Percentiles rank a stretch among this genome's conserved stretches.
These are phyloP conservation scores for Battus philenor DNA, from an alignment of 1,140 invertebrate genomes.

Conservation along the genomic window DNA sequence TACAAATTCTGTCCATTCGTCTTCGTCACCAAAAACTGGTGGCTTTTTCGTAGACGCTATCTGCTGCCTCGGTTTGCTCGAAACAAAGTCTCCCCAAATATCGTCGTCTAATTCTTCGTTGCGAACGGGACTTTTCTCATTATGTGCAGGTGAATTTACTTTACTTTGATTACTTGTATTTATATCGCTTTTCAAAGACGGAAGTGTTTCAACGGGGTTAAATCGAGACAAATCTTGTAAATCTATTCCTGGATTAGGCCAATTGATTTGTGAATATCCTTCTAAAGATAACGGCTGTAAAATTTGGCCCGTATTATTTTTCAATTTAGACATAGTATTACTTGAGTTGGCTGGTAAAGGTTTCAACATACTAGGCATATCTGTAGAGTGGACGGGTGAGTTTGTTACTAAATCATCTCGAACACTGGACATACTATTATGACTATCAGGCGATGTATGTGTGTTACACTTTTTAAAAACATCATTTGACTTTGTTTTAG, in stretches of 20 bases:
- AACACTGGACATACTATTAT: background rate
- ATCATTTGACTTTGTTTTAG: conserved; percentile 18
- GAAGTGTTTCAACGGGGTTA: conserved; percentile 69
- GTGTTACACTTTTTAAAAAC: conserved; percentile 19
- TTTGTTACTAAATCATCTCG: conserved; percentile 1
- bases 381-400: background rate
- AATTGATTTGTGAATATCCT: conserved; percentile 77
- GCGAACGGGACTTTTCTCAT: conserved; percentile 30
- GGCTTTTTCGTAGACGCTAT: conserved; percentile 42
- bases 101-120: conserved; percentile 71
- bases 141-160: conserved; percentile 41
- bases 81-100: conserved; percentile 79
- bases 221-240: conserved; percentile 79
- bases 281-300: conserved; percentile 69
- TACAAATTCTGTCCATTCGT: conserved; percentile 81
- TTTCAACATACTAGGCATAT: conserved; percentile 34
- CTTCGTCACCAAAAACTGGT: conserved; percentile 65
- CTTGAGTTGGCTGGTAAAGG: conserved; percentile 31
- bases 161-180: conserved; percentile 41
- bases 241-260: conserved; percentile 80
- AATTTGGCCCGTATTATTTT: conserved; percentile 63
- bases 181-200: conserved; percentile 56
- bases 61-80: conserved; percentile 63
- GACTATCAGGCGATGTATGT: background rate
- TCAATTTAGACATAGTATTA: conserved; percentile 24